A percentile compares a stretch with the other conserved stretches of the same genome.
Conservation (phyloP, 2,888 invertebrate species). For the Synergus itoensis region DNA sequence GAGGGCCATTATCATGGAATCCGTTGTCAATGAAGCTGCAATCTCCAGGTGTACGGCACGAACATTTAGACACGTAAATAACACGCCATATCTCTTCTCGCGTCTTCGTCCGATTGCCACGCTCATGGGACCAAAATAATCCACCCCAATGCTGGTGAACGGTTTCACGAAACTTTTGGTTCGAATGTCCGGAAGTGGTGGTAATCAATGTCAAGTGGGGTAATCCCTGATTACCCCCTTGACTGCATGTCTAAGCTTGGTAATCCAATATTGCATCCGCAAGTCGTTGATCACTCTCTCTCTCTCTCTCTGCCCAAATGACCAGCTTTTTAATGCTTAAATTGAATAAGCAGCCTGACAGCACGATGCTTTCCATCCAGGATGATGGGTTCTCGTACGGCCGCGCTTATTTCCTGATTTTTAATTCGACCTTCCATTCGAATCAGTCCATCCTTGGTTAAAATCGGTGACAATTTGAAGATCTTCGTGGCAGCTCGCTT, state of each 20-base stretch:
- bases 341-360: not conserved
- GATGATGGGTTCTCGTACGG: not conserved
- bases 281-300: not conserved
- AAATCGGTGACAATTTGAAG: not conserved
- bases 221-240: not conserved
- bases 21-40: not conserved
- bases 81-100: not conserved
- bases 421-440: not conserved
- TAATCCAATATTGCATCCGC: not conserved
- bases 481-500: no score
- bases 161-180: not conserved
- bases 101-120: not conserved
- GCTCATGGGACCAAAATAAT: no score
- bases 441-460: not conserved
- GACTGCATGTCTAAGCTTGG: not conserved
- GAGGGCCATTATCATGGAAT: conserved; percentile 15
- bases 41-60: not conserved
- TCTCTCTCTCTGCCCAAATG: not conserved
- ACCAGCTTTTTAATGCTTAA: not conserved
- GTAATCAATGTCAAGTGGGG: no score
- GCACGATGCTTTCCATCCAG: not conserved
- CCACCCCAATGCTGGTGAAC: not conserved
- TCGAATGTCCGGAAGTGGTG: not conserved
- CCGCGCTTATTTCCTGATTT: not conserved
- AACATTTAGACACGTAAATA: not conserved